Evolutionary conservation across 2,797 vertebrate genomes (phyloP).

Genomic region (Xerus rutilus): DNA sequence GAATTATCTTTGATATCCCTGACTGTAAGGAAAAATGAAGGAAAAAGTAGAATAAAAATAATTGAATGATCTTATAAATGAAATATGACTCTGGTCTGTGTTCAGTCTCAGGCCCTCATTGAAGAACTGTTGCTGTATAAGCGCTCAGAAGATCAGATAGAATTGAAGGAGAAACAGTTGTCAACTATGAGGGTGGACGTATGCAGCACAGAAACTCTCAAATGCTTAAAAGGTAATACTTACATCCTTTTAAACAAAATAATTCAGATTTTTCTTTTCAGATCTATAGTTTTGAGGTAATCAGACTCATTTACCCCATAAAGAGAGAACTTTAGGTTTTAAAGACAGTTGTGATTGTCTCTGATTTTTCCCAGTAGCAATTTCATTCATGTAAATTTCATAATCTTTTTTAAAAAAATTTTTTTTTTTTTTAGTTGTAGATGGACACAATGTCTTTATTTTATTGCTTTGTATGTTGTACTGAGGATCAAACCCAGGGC

Average conservation of each 20-base stretch:
- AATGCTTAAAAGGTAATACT: conserved; percentile 95
- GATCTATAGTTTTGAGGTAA: not conserved
- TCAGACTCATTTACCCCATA: not conserved
- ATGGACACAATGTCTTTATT: too few species aligned
- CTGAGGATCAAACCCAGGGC: too few species aligned
- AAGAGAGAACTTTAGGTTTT: not conserved
- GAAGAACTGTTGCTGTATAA: conserved; percentile 93
- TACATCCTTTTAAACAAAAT: not conserved
- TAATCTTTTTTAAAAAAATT: too few species aligned
- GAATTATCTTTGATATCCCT: not conserved
- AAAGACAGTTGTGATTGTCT: not conserved
- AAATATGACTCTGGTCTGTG: conserved; percentile 39
- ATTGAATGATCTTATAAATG: not conserved
- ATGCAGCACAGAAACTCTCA: conserved; percentile 97
- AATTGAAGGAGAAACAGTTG: conserved; percentile 97
- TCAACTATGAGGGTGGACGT: conserved; percentile 95
- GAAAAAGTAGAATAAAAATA: not conserved
- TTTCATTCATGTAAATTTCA: not conserved
- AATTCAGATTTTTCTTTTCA: conserved; percentile 34
- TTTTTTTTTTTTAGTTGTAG: too few species aligned
- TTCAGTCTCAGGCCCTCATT: conserved; percentile 94
- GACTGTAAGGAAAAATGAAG: conserved; percentile 7
- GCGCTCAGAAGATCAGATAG: conserved; percentile 93
- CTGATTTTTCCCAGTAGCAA: not conserved
- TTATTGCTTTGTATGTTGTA: too few species aligned